Percentiles rank a stretch among this genome's conserved stretches.
phyloP scores from a whole-genome alignment of 2,888 invertebrate species.

The Zele albiditarsus region DNA sequence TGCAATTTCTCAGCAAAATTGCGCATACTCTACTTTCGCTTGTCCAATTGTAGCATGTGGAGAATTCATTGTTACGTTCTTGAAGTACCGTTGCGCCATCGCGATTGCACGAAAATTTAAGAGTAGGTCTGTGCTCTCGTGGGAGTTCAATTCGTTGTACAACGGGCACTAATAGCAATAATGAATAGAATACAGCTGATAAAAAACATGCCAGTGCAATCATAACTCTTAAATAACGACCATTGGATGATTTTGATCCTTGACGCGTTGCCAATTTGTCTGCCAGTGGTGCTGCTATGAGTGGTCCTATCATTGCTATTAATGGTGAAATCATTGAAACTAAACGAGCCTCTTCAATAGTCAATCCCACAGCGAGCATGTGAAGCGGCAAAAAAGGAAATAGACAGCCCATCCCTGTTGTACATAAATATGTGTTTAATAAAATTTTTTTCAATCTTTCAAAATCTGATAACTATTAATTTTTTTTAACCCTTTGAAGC shows the following conservation, averaged over 20 bases:
- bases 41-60: slow-evolving; percentile 53
- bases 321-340: slow-evolving; percentile 87
- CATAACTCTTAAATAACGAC: slow-evolving; percentile 80
- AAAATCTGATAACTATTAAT: background rate
- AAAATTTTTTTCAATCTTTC: background rate
- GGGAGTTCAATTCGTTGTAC: slow-evolving; percentile 77
- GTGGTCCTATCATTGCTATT: slow-evolving; percentile 85
- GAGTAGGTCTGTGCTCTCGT: slow-evolving; percentile 76
- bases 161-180: slow-evolving; percentile 80
- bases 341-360: slow-evolving; percentile 82
- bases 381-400: slow-evolving; percentile 88
- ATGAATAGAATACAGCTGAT: slow-evolving; percentile 81
- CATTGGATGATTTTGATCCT: slow-evolving; percentile 75
- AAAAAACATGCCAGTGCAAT: slow-evolving; percentile 81
- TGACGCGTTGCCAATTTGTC: slow-evolving; percentile 79
- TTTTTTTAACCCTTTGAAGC: too few species aligned
- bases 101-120: slow-evolving; percentile 83
- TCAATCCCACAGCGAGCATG: slow-evolving; percentile 83
- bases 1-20: slow-evolving; percentile 80
- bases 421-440: background rate
- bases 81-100: slow-evolving; percentile 83
- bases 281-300: slow-evolving; percentile 84
- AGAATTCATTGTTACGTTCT: slow-evolving; percentile 69
- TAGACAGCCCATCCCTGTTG: slow-evolving; percentile 85
- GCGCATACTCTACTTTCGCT: slow-evolving; percentile 77